These are phyloP conservation scores for Melanostoma scalare DNA, from an alignment of 2,888 invertebrate genomes.

Conservation along the genomic window DNA sequence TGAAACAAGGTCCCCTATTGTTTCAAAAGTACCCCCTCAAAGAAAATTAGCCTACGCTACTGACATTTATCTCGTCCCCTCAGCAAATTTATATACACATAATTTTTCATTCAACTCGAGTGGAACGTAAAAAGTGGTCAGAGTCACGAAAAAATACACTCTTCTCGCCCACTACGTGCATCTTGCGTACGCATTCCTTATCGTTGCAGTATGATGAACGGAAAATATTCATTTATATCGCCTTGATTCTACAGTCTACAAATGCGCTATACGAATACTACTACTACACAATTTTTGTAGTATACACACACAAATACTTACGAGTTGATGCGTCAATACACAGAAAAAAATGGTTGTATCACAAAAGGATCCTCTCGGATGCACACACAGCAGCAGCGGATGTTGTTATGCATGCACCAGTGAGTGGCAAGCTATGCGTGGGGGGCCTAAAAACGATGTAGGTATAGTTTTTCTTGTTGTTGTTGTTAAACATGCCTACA, in stretches of 20 bases:
- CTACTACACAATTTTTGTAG: slow-evolving; percentile 69
- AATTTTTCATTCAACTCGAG: slow-evolving; percentile 71
- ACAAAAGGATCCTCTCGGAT: slow-evolving; percentile 66
- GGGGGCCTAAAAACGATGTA: slow-evolving; percentile 22
- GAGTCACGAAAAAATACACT: slow-evolving; percentile 29
- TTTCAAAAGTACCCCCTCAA: slow-evolving; percentile 21
- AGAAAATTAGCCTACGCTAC: slow-evolving; percentile 39
- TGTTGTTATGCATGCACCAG: slow-evolving; percentile 55
- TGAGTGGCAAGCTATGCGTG: slow-evolving; percentile 38
- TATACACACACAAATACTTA: slow-evolving; percentile 61
- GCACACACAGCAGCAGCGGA: slow-evolving; percentile 56
- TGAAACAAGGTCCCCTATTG: not conserved
- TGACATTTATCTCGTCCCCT: slow-evolving; percentile 36
- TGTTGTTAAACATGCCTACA: slow-evolving; percentile 26
- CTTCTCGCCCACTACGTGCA: slow-evolving; percentile 67
- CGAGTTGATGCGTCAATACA: slow-evolving; percentile 23
- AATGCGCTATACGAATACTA: slow-evolving; percentile 60
- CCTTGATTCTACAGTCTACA: slow-evolving; percentile 39
- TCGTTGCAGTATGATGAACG: slow-evolving; percentile 64
- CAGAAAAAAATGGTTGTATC: slow-evolving; percentile 18
- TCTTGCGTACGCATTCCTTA: slow-evolving; percentile 71
- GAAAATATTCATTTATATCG: slow-evolving; percentile 65
- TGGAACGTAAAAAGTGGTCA: slow-evolving; percentile 69
- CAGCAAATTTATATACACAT: slow-evolving; percentile 48
- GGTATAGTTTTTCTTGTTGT: slow-evolving; percentile 17